Evolutionary conservation across 2,888 invertebrate species (phyloP), one percentile per base, ranked within the genome.

Genomic region (Meta bourneti): DNA sequence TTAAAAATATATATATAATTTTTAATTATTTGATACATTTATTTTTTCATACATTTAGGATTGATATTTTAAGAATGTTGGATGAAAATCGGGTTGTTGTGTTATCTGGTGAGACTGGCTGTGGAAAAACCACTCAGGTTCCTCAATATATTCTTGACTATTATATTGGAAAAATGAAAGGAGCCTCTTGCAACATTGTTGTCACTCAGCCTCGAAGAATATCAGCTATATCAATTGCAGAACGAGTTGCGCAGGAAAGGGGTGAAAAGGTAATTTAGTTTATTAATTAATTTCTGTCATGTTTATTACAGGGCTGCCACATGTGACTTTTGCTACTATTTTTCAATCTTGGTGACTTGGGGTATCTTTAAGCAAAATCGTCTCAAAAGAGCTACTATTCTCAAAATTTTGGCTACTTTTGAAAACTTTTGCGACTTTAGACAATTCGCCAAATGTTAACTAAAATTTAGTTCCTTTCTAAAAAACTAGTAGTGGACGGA

Each of bases 121-220:
- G 98, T 94, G 99, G 99, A 90, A 97, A 97, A 96, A 98, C 98
- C 16, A 99, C 98, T 0, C 98, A 99, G 96, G 96, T 99, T 77
- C 99, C 99, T 92, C 99, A 99, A 95, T 99, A 97, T 94, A 98
- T 99, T 93, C 95, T 99, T 93, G 99, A 99, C 94, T 95, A 93
- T 94, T 96, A 94, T 95, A 95, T 95, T 4, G 98, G 98, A 95
- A 98, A 98, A 95, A 96, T 98, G 52, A 96, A 97, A 87, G 98
- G 97, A 0, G 97, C 97, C 94, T 99, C 98, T 9, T 98, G 98
- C 0, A 97, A 97, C 94, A 96, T 99, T 83, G 97, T 98, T 93
- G 97, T 99, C 8, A 99, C 99, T 0, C 99, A 99, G 94, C 99
- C 99, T 0, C 96, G 99, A 9, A 96, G 99, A 93, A 99, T 99